phyloP scores from a whole-genome alignment of 2,113 vertebrate species.

The Alaudala cheleensis region DNA sequence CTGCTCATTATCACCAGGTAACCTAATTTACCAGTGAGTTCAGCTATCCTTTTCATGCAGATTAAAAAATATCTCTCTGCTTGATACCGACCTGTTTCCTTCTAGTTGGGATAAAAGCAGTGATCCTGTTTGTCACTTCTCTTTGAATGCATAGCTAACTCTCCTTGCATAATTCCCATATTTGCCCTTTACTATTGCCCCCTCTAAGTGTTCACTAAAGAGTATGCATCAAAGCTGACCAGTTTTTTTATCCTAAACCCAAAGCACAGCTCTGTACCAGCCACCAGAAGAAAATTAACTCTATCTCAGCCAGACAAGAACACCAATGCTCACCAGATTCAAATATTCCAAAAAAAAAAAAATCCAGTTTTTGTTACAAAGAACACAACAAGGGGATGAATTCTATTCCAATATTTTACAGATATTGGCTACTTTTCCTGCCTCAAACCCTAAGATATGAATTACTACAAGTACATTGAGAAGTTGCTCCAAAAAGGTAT shows the following conservation, averaged over 20 bases:
- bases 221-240: not conserved
- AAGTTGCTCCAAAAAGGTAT: not conserved
- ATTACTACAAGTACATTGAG: not conserved
- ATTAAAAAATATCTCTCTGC: not conserved
- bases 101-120: not conserved
- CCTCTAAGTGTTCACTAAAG: not conserved
- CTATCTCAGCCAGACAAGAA: not conserved
- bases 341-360: not conserved
- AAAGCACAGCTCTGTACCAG: not conserved
- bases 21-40: not conserved
- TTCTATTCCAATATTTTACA: not conserved
- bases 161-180: not conserved
- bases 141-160: not conserved
- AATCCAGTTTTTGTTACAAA: not conserved
- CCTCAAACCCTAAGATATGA: not conserved
- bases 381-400: not conserved
- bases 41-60: not conserved
- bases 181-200: not conserved
- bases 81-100: not conserved
- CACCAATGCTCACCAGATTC: not conserved
- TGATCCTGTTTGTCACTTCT: not conserved
- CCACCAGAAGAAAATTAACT: not conserved
- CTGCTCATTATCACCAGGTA: constrained; percentile 21
- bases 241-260: not conserved
- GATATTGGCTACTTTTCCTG: not conserved